Base-by-base conservation (phyloP, 2,888 invertebrate species). In the Linnaemya tessellans region DNA sequence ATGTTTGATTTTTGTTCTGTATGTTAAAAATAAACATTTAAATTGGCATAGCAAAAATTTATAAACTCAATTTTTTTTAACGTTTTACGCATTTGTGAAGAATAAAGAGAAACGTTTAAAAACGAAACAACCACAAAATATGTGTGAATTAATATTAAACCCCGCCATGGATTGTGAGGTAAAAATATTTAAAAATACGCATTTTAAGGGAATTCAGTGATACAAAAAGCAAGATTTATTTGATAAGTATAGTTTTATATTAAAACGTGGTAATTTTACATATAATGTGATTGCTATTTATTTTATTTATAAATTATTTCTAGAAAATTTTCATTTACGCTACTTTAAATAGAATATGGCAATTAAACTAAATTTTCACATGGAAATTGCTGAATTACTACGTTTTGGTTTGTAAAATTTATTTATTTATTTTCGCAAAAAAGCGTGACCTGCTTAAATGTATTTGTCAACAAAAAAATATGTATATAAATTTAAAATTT, bases 71-170 rank as follows among this genome's bases (percentile, higher is more conserved):
- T 38, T n/a, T 3, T n/a, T 54, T 20, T 54, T 13, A 25, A 43
- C 15, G n/a, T 22, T 64, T 22, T 18, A 11, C n/a, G 11, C 25
- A 25, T 38, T 20, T 20, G 20, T 20, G 3, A 13, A 62, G 43
- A 30, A 4, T 51, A n/a, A 65, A 20, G 7, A 38, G 43, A 75
- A 20, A 54, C 54, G 41, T 9, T 65, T 18, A 3, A 64, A 75
- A 56, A 67, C 35, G 22, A 51, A 58, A 65, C 0, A 71, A 22
- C 35, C 64, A 15, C 0, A 46, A 86, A 80, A 80, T 70, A 91
- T 91, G 91, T 91, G 91, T 87, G 91, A 91, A 88, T 88, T 91
- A 88, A 88, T 90, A 65, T 87, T 91, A 87, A 90, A 90, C 88
- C 90, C 90, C 87, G 87, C 88, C 80, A 87, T 89, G 82, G 89